Evolutionary conservation across 2,797 vertebrate genomes (phyloP).

Genomic region (Sebastes reedi): DNA sequence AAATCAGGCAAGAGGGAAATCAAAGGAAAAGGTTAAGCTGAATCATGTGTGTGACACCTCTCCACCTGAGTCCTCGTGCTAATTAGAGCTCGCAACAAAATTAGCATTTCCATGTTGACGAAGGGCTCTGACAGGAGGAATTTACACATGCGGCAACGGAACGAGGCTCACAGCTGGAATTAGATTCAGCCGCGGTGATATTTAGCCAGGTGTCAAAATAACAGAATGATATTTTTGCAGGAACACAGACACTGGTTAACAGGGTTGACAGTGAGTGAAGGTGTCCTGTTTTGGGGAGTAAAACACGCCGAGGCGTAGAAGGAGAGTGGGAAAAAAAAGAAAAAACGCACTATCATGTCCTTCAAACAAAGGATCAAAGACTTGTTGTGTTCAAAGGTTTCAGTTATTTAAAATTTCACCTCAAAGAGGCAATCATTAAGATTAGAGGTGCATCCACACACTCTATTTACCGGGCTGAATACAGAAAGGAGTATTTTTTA

Average conservation of each 20-base stretch:
- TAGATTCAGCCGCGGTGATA: constrained; percentile 49
- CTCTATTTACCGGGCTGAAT: background rate
- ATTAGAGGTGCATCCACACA: background rate
- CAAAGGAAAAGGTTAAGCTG: constrained; percentile 77
- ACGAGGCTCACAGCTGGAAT: constrained; percentile 53
- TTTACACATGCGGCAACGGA: constrained; percentile 67
- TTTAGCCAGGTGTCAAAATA: constrained; percentile 72
- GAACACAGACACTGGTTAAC: constrained; percentile 41
- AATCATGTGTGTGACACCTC: constrained; percentile 58
- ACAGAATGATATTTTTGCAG: constrained; percentile 34
- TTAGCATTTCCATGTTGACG: constrained; percentile 70
- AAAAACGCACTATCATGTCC: constrained; percentile 35
- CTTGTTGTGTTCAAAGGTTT: constrained; percentile 10
- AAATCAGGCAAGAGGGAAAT: constrained; percentile 72
- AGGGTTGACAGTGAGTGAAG: constrained; percentile 25
- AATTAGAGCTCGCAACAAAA: constrained; percentile 75
- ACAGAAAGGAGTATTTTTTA: constrained; percentile 1
- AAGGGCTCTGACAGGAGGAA: constrained; percentile 58
- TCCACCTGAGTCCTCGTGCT: constrained; percentile 68
- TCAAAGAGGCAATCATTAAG: background rate
- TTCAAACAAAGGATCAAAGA: constrained; percentile 63
- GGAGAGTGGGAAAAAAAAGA: background rate
- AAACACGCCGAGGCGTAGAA: background rate
- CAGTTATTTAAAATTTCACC: constrained; percentile 5
- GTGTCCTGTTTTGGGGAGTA: constrained; percentile 7